phyloP scores from a whole-genome alignment of 2,888 invertebrate genomes.

The Elegia similella region DNA sequence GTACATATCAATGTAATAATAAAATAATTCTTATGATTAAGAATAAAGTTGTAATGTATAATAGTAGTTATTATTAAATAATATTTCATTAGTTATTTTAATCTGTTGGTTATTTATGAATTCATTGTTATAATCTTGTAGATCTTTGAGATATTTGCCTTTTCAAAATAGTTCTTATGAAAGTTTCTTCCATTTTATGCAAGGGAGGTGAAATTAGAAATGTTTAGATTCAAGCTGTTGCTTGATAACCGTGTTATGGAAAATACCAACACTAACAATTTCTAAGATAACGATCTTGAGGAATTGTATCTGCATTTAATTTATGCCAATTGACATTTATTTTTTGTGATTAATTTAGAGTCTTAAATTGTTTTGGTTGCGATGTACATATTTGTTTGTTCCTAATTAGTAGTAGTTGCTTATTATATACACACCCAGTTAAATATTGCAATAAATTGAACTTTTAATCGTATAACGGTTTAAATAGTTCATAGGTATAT shows the following conservation, averaged over 20 bases:
- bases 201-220: neutral
- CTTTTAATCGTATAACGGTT: constrained; percentile 13
- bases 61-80: constrained; percentile 19
- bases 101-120: constrained; percentile 25
- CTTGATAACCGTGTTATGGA: neutral
- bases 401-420: constrained; percentile 8
- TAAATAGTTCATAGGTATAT: constrained; percentile 10
- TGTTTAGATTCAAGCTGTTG: neutral
- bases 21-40: constrained; percentile 14
- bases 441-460: constrained; percentile 9
- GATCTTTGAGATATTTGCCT: constrained; percentile 19
- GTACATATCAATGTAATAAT: constrained; percentile 53
- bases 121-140: constrained; percentile 20
- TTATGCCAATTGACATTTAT: constrained; percentile 1
- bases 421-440: neutral
- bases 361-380: neutral
- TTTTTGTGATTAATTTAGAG: neutral
- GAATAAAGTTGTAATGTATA: constrained; percentile 20
- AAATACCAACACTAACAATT: neutral
- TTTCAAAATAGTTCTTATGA: constrained; percentile 2
- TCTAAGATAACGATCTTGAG: neutral
- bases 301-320: constrained; percentile 6
- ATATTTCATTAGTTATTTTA: constrained; percentile 20
- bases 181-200: constrained; percentile 10
- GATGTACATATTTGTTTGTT: constrained; percentile 8